Evolutionary conservation across 2,888 invertebrate species (phyloP).

Genomic region (Trissoscelio sp.): DNA sequence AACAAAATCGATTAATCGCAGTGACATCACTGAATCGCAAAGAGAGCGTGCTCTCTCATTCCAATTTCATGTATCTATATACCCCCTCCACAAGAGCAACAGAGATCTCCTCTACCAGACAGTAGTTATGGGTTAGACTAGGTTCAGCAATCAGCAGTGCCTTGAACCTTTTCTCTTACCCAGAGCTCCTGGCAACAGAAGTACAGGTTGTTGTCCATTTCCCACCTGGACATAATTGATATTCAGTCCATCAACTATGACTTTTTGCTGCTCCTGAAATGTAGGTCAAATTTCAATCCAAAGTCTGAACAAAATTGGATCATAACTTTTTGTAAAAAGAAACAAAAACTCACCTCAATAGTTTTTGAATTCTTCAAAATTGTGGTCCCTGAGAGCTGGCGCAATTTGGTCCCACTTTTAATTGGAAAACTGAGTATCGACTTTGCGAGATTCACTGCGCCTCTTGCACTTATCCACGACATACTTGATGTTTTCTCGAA

Average conservation of each 20-base stretch:
- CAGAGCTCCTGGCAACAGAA: slow-evolving; percentile 92
- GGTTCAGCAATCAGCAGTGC: neutral
- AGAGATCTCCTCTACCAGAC: too few relatives aligned
- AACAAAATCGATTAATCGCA: too few relatives aligned
- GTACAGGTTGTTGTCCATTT: slow-evolving; percentile 85
- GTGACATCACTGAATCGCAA: too few relatives aligned
- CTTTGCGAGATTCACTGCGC: too few relatives aligned
- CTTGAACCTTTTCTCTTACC: slow-evolving; percentile 82
- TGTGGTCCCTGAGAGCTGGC: slow-evolving; percentile 24
- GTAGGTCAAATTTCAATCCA: neutral
- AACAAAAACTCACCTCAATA: slow-evolving; percentile 18
- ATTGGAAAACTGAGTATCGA: neutral
- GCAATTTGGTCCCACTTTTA: slow-evolving; percentile 14
- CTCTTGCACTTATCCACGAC: too few relatives aligned
- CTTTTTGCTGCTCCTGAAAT: slow-evolving; percentile 86
- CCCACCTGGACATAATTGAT: slow-evolving; percentile 87
- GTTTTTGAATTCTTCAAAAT: neutral
- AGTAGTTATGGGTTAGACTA: neutral
- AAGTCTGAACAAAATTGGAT: neutral
- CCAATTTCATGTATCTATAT: too few relatives aligned
- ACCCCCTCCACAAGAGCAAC: too few relatives aligned
- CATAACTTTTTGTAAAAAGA: neutral
- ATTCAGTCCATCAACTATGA: slow-evolving; percentile 86
- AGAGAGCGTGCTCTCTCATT: too few relatives aligned
- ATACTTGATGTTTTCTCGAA: too few relatives aligned